Conservation (phyloP, 1,140 invertebrate genomes). For the Cepaea nemoralis region DNA sequence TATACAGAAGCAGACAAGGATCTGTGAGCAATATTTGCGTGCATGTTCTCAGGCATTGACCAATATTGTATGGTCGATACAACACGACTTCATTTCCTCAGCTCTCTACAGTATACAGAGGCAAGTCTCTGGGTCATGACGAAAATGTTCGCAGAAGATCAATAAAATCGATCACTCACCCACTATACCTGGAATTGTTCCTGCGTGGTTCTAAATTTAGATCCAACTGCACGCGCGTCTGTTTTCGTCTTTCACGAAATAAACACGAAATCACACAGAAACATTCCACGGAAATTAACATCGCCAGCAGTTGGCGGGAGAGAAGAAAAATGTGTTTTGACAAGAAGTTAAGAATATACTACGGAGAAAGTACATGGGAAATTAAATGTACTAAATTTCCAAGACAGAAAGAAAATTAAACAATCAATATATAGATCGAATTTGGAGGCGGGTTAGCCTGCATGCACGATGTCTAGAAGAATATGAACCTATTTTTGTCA, state of each 20-base stretch:
- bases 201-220: constrained; percentile 1
- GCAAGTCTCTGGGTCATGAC: not conserved
- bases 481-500: not conserved
- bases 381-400: not conserved
- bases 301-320: constrained; percentile 2
- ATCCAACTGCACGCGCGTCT: not conserved
- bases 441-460: not conserved
- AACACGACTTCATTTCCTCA: constrained; percentile 1
- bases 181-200: not conserved
- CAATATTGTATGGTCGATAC: not conserved
- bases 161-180: not conserved
- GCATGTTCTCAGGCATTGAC: not conserved
- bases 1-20: not conserved
- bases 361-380: not conserved
- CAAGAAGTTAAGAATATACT: constrained; percentile 1
- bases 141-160: constrained; percentile 2
- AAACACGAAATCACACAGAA: not conserved
- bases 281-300: no score
- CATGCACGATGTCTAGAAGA: not conserved
- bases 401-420: not conserved
- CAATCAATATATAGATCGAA: not conserved
- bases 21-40: not conserved
- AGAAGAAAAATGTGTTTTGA: not conserved
- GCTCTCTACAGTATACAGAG: not conserved
- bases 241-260: not conserved